Base-by-base conservation (phyloP, 1,140 invertebrate species). In the Bombus huntii region DNA sequence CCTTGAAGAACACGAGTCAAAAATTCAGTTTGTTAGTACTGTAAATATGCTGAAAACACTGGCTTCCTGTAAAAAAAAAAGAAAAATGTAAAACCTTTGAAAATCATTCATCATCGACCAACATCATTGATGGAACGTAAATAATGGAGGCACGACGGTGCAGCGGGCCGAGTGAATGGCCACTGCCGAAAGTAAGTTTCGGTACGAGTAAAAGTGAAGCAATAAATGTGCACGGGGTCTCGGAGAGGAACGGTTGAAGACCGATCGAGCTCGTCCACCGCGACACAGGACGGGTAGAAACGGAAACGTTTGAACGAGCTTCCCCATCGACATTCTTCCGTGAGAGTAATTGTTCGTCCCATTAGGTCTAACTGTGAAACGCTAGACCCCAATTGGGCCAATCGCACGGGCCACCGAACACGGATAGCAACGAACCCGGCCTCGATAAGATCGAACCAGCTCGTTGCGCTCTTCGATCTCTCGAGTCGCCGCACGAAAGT, bases 151-250 rank as follows among this genome's bases (percentile, higher is more conserved):
- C 28, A 9, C 10, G 79, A 6, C 37, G 68, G 28, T 6, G 59
- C n/a, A n/a, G 62, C 10, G 13, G 31, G 31, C 15, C 71, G 34
- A 71, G 76, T 31, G 68, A 78, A 72, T 39, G 82, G 31, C 47
- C 57, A 85, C 73, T 77, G 81, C 86, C 89, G 89, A 91, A 92
- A 91, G 88, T 91, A 90, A 86, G 59, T 89, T 91, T 87, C 81
- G 85, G 70, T 59, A 65, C n/a, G 75, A 88, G 83, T 87, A 88
- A 92, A 88, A 92, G 90, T 90, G 82, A 92, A 87, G 79, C 70
- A 71, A 76, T 83, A 83, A 77, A 83, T 47, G 74, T 42, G 71
- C 68, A 57, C 71, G 76, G 18, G 34, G 15, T 34, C n/a, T 15
- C 73, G n/a, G 3, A 39, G 18, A 28, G 74, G 8, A 34, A 8